phyloP scores from a whole-genome alignment of 92 coral and sea anemone genomes.

The Virgularia gustaviana region DNA sequence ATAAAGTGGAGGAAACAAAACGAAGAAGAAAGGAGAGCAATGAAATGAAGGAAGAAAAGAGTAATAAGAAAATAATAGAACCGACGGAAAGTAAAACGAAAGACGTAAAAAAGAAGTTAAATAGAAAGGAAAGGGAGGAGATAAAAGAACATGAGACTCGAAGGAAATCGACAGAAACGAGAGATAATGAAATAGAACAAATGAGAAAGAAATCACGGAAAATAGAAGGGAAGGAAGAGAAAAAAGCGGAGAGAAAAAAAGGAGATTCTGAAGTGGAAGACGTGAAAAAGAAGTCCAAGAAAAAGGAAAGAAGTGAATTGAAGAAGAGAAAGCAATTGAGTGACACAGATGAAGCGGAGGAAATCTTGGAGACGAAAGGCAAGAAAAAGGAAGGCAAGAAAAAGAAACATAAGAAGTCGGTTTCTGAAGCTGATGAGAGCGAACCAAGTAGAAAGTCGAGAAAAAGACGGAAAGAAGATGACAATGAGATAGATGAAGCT shows the following conservation, averaged over 20 bases:
- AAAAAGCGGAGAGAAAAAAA: background rate
- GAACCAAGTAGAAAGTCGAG: conserved; percentile 1
- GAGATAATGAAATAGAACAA: background rate
- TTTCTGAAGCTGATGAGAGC: conserved; percentile 1
- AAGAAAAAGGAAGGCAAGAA: background rate
- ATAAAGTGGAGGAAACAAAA: background rate
- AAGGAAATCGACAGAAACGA: background rate
- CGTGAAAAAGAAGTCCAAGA: conserved; percentile 4
- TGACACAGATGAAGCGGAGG: background rate
- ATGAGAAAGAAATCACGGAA: background rate
- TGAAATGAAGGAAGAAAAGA: no score
- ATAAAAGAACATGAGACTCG: background rate
- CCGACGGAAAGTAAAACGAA: background rate
- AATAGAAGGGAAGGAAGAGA: background rate
- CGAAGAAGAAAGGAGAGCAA: no score
- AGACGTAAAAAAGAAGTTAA: background rate
- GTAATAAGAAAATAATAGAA: background rate
- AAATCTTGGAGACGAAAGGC: background rate
- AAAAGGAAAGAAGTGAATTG: background rate
- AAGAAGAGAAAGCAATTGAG: background rate
- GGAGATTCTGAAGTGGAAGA: background rate
- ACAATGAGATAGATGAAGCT: background rate
- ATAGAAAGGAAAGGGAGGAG: background rate
- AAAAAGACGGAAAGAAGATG: conserved; percentile 19
- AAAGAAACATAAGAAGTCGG: background rate